phyloP scores from a whole-genome alignment of 1,140 invertebrate species.

The Hyles vespertilio region DNA sequence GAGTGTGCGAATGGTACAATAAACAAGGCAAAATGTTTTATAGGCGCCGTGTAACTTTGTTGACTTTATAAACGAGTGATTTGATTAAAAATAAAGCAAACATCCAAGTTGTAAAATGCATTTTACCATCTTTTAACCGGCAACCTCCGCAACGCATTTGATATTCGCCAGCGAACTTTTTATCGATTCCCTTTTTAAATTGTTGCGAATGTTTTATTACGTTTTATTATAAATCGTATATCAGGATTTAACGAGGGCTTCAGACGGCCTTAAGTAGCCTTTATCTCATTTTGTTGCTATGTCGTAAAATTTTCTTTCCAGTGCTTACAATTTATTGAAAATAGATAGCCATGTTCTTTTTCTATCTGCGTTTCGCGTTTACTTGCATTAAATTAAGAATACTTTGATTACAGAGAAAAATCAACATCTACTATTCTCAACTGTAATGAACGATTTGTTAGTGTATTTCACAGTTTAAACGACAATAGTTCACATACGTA shows the following conservation, averaged over 20 bases:
- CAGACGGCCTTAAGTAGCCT: constrained; percentile 58
- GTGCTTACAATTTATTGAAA: no score
- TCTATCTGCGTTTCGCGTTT: background rate
- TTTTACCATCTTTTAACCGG: constrained; percentile 65
- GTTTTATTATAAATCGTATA: constrained; percentile 72
- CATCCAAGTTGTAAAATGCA: constrained; percentile 53
- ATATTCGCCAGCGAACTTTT: constrained; percentile 52
- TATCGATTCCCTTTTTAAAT: constrained; percentile 69
- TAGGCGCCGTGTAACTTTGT: constrained; percentile 22
- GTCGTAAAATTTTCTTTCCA: constrained; percentile 35
- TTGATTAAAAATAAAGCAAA: constrained; percentile 58
- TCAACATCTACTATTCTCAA: no score
- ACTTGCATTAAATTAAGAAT: background rate
- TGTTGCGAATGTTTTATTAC: constrained; percentile 73
- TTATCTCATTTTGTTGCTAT: constrained; percentile 65
- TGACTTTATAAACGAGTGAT: constrained; percentile 25
- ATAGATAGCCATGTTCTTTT: no score
- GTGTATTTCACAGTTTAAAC: no score
- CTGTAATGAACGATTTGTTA: no score
- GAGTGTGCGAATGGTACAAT: constrained; percentile 6
- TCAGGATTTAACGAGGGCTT: constrained; percentile 65
- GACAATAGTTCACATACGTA: no score
- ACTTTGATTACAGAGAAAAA: no score
- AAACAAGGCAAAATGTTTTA: constrained; percentile 10
- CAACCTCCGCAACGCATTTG: constrained; percentile 47